A percentile compares a stretch with the other conserved stretches of the same genome.
phyloP scores from a whole-genome alignment of 2,797 vertebrate genomes.

The Petrocephalus schoutedeni region DNA sequence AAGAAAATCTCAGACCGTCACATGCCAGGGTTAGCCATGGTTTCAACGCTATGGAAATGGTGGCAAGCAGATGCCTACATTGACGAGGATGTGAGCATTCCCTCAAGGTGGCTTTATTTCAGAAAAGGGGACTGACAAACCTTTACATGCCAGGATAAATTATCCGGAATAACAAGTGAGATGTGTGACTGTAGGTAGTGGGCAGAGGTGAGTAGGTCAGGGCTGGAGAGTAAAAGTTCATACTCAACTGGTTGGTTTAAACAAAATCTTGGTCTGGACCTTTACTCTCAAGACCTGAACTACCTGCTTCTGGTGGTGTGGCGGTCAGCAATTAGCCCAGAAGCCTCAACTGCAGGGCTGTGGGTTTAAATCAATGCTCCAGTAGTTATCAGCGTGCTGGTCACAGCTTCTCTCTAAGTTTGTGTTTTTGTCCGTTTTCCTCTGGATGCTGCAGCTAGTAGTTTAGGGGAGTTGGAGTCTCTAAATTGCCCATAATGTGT shows the following conservation, averaged over 20 bases:
- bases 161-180: neutral
- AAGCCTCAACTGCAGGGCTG: neutral
- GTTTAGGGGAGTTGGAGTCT: neutral
- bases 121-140: neutral
- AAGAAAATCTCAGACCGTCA: neutral
- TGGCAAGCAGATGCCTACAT: neutral
- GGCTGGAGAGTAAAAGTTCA: too few species aligned
- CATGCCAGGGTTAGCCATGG: neutral
- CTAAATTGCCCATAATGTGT: neutral
- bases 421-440: neutral
- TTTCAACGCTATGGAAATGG: neutral
- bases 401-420: neutral
- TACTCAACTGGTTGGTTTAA: too few species aligned
- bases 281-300: too few species aligned
- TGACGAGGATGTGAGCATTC: neutral
- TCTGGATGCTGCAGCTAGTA: neutral
- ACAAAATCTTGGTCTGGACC: too few species aligned
- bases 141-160: neutral
- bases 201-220: too few species aligned
- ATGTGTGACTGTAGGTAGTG: neutral
- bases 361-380: neutral
- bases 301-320: neutral
- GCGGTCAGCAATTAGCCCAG: neutral
- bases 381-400: neutral
- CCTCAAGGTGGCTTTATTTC: neutral